phyloP scores from a whole-genome alignment of 1,140 invertebrate species.

The Pseudomyrmex sp. region DNA sequence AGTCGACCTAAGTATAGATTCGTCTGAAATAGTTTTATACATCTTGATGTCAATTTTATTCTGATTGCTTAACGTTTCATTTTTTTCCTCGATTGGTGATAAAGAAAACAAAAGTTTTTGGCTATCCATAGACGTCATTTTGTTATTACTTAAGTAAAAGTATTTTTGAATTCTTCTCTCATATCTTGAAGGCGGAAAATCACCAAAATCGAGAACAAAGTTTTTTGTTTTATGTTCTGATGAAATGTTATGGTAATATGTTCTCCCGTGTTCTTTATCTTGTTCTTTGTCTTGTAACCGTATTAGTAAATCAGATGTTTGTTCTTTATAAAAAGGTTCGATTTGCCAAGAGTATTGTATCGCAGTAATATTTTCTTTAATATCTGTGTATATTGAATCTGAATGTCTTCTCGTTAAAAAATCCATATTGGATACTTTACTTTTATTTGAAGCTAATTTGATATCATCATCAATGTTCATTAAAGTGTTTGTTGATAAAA shows the following conservation, averaged over 20 bases:
- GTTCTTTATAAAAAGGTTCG: background rate
- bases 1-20: slow-evolving; percentile 34
- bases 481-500: slow-evolving; percentile 77
- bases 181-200: slow-evolving; percentile 76
- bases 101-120: slow-evolving; percentile 77
- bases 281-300: background rate
- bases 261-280: background rate
- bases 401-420: slow-evolving; percentile 58
- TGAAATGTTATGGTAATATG: background rate
- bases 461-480: slow-evolving; percentile 75
- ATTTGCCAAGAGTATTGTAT: slow-evolving; percentile 53
- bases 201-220: slow-evolving; percentile 77
- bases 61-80: slow-evolving; percentile 83
- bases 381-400: slow-evolving; percentile 26
- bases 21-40: background rate
- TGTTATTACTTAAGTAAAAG: slow-evolving; percentile 14
- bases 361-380: slow-evolving; percentile 11
- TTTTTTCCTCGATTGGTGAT: slow-evolving; percentile 87
- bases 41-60: background rate
- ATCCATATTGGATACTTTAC: slow-evolving; percentile 50
- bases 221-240: slow-evolving; percentile 56
- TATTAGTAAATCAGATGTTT: background rate
- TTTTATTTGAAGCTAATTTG: slow-evolving; percentile 63
- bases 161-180: slow-evolving; percentile 47
- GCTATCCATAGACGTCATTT: slow-evolving; percentile 17